phyloP scores from a whole-genome alignment of 1,140 invertebrate species.

The Temnothorax curvispinosus region DNA sequence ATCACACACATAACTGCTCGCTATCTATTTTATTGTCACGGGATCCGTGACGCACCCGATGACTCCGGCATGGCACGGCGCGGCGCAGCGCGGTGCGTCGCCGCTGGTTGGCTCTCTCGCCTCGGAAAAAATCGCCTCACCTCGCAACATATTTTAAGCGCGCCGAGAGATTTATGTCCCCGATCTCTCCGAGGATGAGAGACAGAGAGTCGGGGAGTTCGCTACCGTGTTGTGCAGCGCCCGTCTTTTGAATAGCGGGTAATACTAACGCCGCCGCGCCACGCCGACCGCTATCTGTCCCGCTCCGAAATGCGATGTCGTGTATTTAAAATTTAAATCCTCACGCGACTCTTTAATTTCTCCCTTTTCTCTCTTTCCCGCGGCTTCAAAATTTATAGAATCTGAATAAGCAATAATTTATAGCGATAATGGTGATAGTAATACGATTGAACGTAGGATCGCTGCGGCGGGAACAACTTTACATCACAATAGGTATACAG shows the following conservation, averaged over 20 bases:
- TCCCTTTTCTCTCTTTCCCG: neutral
- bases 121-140: slow-evolving; percentile 34
- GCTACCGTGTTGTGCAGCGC: slow-evolving; percentile 32
- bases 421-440: slow-evolving; percentile 9
- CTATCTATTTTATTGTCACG: slow-evolving; percentile 43
- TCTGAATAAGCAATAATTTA: slow-evolving; percentile 41
- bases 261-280: slow-evolving; percentile 39
- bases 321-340: slow-evolving; percentile 59
- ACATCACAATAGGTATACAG: neutral
- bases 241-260: slow-evolving; percentile 52
- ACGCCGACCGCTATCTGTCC: slow-evolving; percentile 34
- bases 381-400: slow-evolving; percentile 25
- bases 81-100: neutral
- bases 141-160: slow-evolving; percentile 57
- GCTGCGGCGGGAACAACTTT: neutral
- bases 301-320: slow-evolving; percentile 34
- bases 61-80: slow-evolving; percentile 27
- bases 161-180: slow-evolving; percentile 50
- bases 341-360: slow-evolving; percentile 41
- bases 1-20: slow-evolving; percentile 66
- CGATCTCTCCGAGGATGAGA: slow-evolving; percentile 52
- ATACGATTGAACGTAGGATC: neutral
- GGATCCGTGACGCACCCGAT: slow-evolving; percentile 41
- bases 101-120: slow-evolving; percentile 16
- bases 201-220: slow-evolving; percentile 47